These are phyloP conservation scores for Laspeyria flexula DNA, from an alignment of 2,888 invertebrate genomes.

Conservation along the genomic window DNA sequence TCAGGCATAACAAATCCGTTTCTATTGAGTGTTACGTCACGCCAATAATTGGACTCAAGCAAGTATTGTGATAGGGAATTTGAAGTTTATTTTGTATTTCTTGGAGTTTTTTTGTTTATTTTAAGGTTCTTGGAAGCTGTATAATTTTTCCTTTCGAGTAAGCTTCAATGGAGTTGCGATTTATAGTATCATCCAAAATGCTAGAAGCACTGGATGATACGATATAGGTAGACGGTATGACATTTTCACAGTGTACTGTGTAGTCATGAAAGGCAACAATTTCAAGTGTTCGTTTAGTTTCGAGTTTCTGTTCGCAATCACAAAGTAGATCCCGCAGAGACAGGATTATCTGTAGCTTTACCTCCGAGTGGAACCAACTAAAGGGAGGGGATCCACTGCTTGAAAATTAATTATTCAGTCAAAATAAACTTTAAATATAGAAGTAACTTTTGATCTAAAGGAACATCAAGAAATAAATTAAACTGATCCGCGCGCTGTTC, in stretches of 20 bases:
- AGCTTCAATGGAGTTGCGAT: too few relatives aligned
- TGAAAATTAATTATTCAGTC: constrained; percentile 5
- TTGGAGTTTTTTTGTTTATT: too few relatives aligned
- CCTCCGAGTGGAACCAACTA: constrained; percentile 44
- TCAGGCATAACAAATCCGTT: constrained; percentile 47
- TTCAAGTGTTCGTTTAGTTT: constrained; percentile 50
- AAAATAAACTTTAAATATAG: too few relatives aligned
- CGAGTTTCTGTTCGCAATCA: constrained; percentile 59
- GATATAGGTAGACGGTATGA: neutral
- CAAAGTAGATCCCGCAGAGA: constrained; percentile 61
- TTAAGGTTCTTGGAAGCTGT: too few relatives aligned
- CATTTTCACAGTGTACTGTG: too few relatives aligned
- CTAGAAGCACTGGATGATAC: too few relatives aligned
- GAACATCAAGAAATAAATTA: too few relatives aligned
- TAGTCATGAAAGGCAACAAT: constrained; percentile 47
- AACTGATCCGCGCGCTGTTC: too few relatives aligned
- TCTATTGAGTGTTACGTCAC: constrained; percentile 19
- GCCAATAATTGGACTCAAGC: constrained; percentile 15
- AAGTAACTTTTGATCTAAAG: too few relatives aligned
- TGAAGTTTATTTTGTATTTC: neutral
- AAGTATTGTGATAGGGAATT: constrained; percentile 2
- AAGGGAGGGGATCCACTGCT: constrained; percentile 24
- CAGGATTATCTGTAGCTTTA: constrained; percentile 69
- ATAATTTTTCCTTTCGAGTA: too few relatives aligned
- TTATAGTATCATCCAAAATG: too few relatives aligned